A percentile compares a stretch with the other conserved stretches of the same genome.
Conservation (phyloP, 37 sponge, comb jelly and placozoan species). For the Halisarca cf. caerulea region DNA sequence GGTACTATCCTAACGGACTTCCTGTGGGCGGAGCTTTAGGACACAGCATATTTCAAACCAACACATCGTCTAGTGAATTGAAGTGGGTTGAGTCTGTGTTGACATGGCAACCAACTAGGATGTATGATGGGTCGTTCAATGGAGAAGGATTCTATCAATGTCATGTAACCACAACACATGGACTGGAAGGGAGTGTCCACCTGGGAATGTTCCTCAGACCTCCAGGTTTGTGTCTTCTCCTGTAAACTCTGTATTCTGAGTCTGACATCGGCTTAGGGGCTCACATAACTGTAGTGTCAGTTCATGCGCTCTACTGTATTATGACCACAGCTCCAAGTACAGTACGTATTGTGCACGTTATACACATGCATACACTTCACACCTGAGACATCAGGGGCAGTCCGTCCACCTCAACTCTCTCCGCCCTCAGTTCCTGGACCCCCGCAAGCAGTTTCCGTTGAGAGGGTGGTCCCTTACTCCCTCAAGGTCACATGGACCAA, state of each 20-base stretch:
- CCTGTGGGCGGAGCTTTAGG: background rate
- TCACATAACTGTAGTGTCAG: too few species aligned
- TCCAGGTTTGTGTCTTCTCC: background rate
- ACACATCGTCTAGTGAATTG: background rate
- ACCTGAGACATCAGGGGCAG: too few species aligned
- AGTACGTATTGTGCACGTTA: too few species aligned
- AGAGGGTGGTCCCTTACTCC: too few species aligned
- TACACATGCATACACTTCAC: too few species aligned
- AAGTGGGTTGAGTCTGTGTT: background rate
- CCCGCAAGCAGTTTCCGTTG: background rate
- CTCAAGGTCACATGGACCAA: conserved; percentile 1
- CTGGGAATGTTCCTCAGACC: background rate
- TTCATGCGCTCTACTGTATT: too few species aligned
- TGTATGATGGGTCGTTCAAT: background rate
- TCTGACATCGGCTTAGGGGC: too few species aligned
- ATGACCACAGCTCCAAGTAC: too few species aligned
- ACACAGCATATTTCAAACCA: background rate
- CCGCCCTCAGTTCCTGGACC: background rate
- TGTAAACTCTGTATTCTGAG: too few species aligned
- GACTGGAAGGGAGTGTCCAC: background rate
- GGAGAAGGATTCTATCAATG: conserved; percentile 19
- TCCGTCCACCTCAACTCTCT: too few species aligned
- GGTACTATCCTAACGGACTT: conserved; percentile 18
- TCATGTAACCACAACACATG: background rate
- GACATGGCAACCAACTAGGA: background rate